A percentile compares a stretch with the other conserved stretches of the same genome.
phyloP scores from a whole-genome alignment of 2,113 vertebrate species.

The Chinchilla lanigera region DNA sequence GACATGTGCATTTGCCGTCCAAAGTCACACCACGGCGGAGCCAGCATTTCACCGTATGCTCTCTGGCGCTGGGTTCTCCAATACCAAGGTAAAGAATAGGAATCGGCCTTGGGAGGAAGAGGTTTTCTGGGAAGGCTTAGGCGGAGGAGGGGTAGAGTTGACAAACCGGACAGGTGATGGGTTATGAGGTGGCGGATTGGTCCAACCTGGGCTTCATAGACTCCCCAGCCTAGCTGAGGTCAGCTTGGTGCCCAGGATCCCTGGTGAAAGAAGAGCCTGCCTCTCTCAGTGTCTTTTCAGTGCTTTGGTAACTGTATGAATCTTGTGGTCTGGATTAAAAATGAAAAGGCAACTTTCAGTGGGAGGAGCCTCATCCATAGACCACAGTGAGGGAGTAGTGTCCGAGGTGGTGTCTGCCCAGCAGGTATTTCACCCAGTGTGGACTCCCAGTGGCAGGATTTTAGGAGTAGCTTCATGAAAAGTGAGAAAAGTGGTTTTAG shows the following conservation, averaged over 20 bases:
- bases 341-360: background rate
- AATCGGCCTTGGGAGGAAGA: background rate
- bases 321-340: background rate
- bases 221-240: background rate
- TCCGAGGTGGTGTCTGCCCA: background rate
- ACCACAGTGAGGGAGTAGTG: background rate
- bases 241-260: background rate
- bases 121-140: background rate
- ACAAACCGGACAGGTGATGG: background rate
- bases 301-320: background rate
- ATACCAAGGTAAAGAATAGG: background rate
- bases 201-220: background rate
- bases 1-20: background rate
- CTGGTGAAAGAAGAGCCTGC: background rate
- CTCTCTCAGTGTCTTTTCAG: background rate
- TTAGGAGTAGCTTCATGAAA: background rate
- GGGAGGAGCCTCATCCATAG: background rate
- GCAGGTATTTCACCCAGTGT: background rate
- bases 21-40: background rate
- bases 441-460: background rate
- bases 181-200: background rate
- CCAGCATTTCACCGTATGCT: background rate
- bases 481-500: background rate
- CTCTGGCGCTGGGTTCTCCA: background rate
- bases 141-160: background rate